Percentiles rank a stretch among this genome's conserved stretches.
Evolutionary conservation across 2,797 vertebrate genomes (phyloP).

Genomic region (Chelon labrosus): DNA sequence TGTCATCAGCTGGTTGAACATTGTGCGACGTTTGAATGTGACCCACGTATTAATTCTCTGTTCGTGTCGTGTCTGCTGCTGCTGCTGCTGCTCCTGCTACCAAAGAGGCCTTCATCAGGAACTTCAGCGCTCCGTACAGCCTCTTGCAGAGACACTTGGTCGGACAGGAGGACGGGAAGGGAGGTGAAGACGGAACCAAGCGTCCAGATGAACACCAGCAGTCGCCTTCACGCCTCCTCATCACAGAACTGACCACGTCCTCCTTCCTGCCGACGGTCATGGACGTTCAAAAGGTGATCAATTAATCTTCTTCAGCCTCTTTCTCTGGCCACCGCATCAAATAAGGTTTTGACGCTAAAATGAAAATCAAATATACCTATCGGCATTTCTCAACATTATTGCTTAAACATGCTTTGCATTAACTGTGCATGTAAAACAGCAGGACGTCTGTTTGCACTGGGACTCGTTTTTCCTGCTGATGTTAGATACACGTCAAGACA

Average conservation of each 20-base stretch:
- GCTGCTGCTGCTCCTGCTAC: background rate
- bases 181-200: constrained; percentile 53
- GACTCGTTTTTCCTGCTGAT: too few species aligned
- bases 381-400: too few species aligned
- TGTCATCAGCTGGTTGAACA: background rate
- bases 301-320: too few species aligned
- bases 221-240: constrained; percentile 68
- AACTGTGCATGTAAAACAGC: too few species aligned
- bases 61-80: background rate
- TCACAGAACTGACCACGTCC: constrained; percentile 91
- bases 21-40: background rate
- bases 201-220: constrained; percentile 37
- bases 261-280: constrained; percentile 88
- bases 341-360: too few species aligned
- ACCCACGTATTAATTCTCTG: background rate
- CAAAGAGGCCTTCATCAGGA: constrained; percentile 93
- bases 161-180: constrained; percentile 71
- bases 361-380: too few species aligned
- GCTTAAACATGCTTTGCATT: too few species aligned
- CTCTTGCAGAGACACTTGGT: constrained; percentile 92
- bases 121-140: constrained; percentile 94
- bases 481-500: too few species aligned
- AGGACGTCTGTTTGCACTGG: too few species aligned
- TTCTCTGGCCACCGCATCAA: background rate
- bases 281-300: constrained; percentile 85